These are phyloP conservation scores for Channa maculata DNA, from an alignment of 2,113 vertebrate species.

Conservation along the genomic window DNA sequence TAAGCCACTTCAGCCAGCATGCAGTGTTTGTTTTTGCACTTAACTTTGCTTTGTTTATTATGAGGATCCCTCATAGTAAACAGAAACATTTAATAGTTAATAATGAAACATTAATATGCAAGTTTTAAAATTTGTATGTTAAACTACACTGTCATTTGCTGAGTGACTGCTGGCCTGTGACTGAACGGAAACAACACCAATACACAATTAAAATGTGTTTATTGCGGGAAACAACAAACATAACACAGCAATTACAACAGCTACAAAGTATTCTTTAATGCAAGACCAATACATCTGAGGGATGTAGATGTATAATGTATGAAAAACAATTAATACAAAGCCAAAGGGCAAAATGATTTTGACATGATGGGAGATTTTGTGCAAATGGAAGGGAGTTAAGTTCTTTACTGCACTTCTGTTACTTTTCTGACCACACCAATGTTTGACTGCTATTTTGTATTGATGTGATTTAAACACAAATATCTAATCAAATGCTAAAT, in stretches of 20 bases:
- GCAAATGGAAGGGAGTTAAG: no score
- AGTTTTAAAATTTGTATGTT: no score
- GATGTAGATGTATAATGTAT: neutral
- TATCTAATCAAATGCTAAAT: neutral
- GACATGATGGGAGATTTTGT: neutral
- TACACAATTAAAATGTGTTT: constrained; percentile 53
- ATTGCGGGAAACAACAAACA: constrained; percentile 57
- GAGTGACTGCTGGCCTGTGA: neutral
- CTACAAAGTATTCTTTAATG: constrained; percentile 21
- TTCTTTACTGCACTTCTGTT: neutral
- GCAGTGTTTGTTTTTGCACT: no score
- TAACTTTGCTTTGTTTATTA: no score
- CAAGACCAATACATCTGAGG: constrained; percentile 12
- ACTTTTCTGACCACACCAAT: neutral
- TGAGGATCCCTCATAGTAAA: neutral
- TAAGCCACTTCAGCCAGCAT: no score
- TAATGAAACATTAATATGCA: no score
- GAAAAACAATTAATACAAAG: neutral
- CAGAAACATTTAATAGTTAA: neutral
- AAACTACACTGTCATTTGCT: no score
- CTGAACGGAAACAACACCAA: constrained; percentile 54
- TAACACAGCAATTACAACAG: constrained; percentile 40
- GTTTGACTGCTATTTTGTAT: neutral
- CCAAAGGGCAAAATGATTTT: constrained; percentile 2
- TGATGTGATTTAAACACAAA: constrained; percentile 17